Conservation (phyloP, 2,113 vertebrate genomes). For the Onychorhynchus coronatus region DNA sequence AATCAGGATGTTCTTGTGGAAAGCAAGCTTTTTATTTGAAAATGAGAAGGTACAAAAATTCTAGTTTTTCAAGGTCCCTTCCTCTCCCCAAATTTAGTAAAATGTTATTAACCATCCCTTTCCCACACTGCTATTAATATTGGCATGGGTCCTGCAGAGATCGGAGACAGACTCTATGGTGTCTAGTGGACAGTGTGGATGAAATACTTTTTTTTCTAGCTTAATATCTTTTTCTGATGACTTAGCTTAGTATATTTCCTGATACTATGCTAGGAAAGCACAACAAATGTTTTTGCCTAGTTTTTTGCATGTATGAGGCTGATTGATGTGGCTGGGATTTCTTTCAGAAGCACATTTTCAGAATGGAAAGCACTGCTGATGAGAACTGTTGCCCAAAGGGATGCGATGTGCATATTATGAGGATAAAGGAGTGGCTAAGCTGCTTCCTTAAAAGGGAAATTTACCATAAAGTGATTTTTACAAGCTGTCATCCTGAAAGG, state of each 20-base stretch:
- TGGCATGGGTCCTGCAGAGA: not conserved
- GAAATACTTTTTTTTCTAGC: not conserved
- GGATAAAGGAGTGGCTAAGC: slow-evolving; percentile 45
- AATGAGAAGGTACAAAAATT: not conserved
- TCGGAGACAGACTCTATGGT: not conserved
- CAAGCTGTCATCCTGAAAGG: slow-evolving; percentile 36
- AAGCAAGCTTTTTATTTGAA: not conserved
- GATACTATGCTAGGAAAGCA: not conserved
- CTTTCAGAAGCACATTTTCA: slow-evolving; percentile 40
- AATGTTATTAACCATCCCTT: not conserved
- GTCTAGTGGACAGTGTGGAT: not conserved
- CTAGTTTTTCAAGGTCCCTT: not conserved
- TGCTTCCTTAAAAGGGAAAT: slow-evolving; percentile 51
- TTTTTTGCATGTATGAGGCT: not conserved
- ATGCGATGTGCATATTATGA: slow-evolving; percentile 29
- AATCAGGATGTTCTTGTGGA: not conserved
- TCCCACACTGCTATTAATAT: not conserved
- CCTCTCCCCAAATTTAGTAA: not conserved
- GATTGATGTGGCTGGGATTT: slow-evolving; percentile 40
- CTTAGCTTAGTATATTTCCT: not conserved
- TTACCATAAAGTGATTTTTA: slow-evolving; percentile 45
- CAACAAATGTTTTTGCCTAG: slow-evolving; percentile 21
- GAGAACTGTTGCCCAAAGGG: slow-evolving; percentile 31
- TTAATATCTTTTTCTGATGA: slow-evolving; percentile 4
- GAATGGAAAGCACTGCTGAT: slow-evolving; percentile 38